Conservation (phyloP, 2,888 invertebrate genomes). For the Ctena decussata region DNA sequence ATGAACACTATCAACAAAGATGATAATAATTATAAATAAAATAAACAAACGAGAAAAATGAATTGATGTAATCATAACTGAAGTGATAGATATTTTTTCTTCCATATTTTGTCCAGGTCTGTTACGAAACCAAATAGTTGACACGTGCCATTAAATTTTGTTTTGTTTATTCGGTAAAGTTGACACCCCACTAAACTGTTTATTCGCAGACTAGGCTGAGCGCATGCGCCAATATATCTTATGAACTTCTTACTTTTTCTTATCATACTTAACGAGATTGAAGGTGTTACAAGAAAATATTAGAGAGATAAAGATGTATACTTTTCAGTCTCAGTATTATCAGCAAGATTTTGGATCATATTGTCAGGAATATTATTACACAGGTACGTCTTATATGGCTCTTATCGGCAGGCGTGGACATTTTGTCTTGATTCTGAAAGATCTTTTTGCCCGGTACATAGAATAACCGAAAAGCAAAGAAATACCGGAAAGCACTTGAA, state of each 20-base stretch:
- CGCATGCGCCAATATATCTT: neutral
- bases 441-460: too few species aligned
- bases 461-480: too few species aligned
- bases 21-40: neutral
- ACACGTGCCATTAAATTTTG: neutral
- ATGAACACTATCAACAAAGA: too few species aligned
- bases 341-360: neutral
- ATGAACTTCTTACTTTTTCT: neutral
- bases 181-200: neutral
- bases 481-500: too few species aligned
- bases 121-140: too few species aligned
- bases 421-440: too few species aligned
- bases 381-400: neutral
- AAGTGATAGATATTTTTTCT: neutral
- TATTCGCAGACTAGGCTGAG: neutral
- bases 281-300: neutral
- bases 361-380: neutral
- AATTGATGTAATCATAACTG: neutral
- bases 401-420: too few species aligned
- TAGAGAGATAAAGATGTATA: neutral
- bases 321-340: neutral
- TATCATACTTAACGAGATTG: neutral
- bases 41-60: neutral
- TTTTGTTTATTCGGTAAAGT: neutral
- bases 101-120: neutral